Evolutionary conservation across 2,888 invertebrate species (phyloP), one percentile per base, ranked within the genome.

Genomic region (Alloscopus bannaensis): DNA sequence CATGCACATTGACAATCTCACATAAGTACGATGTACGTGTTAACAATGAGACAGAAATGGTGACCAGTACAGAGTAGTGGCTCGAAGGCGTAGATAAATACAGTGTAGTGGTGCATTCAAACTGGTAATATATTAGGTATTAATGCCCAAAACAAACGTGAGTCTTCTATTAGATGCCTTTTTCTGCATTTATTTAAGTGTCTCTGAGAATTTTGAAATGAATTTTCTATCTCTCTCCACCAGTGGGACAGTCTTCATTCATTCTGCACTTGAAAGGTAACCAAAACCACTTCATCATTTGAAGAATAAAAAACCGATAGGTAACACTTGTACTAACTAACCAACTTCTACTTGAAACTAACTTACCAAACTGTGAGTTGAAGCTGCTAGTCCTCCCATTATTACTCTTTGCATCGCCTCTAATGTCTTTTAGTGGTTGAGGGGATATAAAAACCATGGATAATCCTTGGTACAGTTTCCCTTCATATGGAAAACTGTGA

Each of bases 391-490:
- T 6, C 6, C 36, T 8, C 6, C 36, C 36, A 13, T 36, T 36
- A 36, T 36, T 36, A 36, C 36, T 36, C 8, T 8, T 36, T 36
- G 6, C 13, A 36, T 8, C 13, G 36, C 8, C 36, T 8, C 6
- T 36, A 36, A 8, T 36, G 22, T 50, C 50, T 20, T 18, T 20
- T 20, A 22, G 16, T 50, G 16, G 50, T 1, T 24, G 16, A 16
- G 60, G 11, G 36, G 31, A 40, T n/a, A 22, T 24, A 40, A 29
- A 62, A 62, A 62, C 62, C 62, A 40, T 62, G 62, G 62, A 31
- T 42, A 62, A 62, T 62, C 22, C 20, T 29, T 59, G 28, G n/a
- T n/a, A n/a, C n/a, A n/a, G n/a, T n/a, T n/a, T n/a, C n/a, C n/a
- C n/a, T n/a, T n/a, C n/a, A n/a, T n/a, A n/a, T n/a, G n/a, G n/a